Evolutionary conservation across 2,888 invertebrate species (phyloP), one percentile per base, ranked within the genome.

Genomic region (Lysandra coridon): DNA sequence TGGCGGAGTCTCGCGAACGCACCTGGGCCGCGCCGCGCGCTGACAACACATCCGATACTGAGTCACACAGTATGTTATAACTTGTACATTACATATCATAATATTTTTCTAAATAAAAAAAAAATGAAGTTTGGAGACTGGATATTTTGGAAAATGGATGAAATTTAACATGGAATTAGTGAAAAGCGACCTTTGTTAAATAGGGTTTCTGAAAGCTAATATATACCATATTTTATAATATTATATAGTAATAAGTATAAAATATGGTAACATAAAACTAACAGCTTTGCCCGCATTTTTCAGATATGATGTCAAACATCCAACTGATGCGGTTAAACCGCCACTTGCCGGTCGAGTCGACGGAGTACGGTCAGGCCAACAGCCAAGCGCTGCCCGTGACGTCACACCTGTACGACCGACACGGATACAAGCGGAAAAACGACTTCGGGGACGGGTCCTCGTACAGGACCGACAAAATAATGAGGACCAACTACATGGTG

Each of bases 391-490:
- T 92, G 82, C 91, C 92, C 0, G 88, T 91, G 84, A 85, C 91
- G 4, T 86, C 92, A 3, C 90, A 88, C 82, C 92, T 93, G 82
- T 94, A 92, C 83, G 93, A 94, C 33, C 87, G 93, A 5, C 92
- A 90, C 5, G 83, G 86, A 1, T 93, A 91, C 83, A 94, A 94
- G 82, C 86, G 94, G 80, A 94, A 94, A 82, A 91, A 90, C 82
- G 92, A 94, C 60, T 94, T 92, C 79, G 90, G 90, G 1, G 93
- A 93, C 81, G 88, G 89, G 0, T 88, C 92, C 0, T 84, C 88
- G 2, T 94, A 92, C 79, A 90, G 92, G 82, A 88, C 89, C 1
- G 93, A 94, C 78, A 94, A 94, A 86, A 90, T 94, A 69, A 92
- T 94, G 92, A 87, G 94, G 78, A 88, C 91, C 1, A 88, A 87